Evolutionary conservation across 2,888 invertebrate genomes (phyloP).

Genomic region (Monochamus alternatus): DNA sequence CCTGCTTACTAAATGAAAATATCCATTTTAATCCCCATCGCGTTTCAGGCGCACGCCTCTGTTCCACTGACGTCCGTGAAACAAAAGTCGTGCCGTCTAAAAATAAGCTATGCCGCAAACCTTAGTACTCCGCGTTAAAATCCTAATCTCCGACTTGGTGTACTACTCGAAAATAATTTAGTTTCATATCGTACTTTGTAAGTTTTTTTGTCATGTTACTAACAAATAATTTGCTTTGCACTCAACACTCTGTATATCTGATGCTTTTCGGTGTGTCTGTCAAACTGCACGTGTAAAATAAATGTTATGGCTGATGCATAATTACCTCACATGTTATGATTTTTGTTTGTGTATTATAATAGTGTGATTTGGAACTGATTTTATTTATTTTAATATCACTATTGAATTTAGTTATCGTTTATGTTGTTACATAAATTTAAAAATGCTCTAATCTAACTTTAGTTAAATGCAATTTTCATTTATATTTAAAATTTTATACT

Average conservation of each 20-base stretch:
- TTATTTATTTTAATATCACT: too few relatives aligned
- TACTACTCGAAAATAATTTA: conserved; percentile 38
- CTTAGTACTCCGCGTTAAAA: conserved; percentile 38
- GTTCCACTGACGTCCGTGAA: conserved; percentile 34
- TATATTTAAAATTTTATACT: too few relatives aligned
- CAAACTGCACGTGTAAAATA: too few relatives aligned
- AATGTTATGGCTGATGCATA: too few relatives aligned
- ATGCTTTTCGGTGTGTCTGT: not conserved
- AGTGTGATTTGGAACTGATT: too few relatives aligned
- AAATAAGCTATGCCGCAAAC: conserved; percentile 42
- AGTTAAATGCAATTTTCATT: too few relatives aligned
- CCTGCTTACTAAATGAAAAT: too few relatives aligned
- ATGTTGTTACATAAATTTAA: too few relatives aligned
- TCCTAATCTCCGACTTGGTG: conserved; percentile 41
- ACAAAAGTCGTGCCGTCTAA: conserved; percentile 40
- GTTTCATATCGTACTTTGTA: conserved; percentile 43
- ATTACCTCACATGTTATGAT: too few relatives aligned
- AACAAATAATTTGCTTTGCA: conserved; percentile 10
- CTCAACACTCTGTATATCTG: not conserved
- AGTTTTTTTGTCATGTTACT: conserved; percentile 34
- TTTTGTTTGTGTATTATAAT: not conserved
- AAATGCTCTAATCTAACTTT: too few relatives aligned
- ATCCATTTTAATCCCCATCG: not conserved
- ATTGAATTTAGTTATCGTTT: too few relatives aligned
- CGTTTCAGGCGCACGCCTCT: conserved; percentile 3